Base-by-base conservation (phyloP, 2,797 vertebrate species). In the Borostomias antarcticus region DNA sequence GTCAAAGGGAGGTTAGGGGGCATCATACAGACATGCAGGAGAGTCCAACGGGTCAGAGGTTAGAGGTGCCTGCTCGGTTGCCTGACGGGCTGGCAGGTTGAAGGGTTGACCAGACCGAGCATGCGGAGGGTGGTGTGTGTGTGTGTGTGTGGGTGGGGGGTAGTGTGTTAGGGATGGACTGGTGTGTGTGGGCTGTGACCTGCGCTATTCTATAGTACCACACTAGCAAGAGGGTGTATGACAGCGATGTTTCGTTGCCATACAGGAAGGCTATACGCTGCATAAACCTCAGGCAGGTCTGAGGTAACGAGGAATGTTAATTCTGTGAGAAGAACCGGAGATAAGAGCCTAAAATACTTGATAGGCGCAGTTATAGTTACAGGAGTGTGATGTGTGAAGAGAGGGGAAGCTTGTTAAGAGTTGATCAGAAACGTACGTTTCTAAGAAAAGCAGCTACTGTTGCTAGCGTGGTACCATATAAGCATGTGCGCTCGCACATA, bases 401-500 rank as follows among this genome's bases (percentile, higher is more conserved):
- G 35, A 37, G 13, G 8, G 35, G 13, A 37, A 37, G 13, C 35
- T 37, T 37, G 35, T 37, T 37, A 37, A 37, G 1, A 37, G 5
- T 37, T 8, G 13, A 37, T 37, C 2, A 37, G 8, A 7, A 37
- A 11, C 4, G 32, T 4, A 35, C 4, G 32, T 35, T 35, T 9
- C 32, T 35, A 9, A 8, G 35, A 37, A 37, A 37, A 37, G 35
- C 35, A 37, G 35, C 5, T 37, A 37, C 35, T 11, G 33, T 57
- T 56, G 29, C 28, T 61, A 28, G 56, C 29, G 28, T 45, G 56
- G 30, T 50, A 70, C 48, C n/a, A n/a, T 17, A 45, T n/a, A 25
- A 32, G 19, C 11, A 19, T n/a, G 28, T 50, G 45, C 53, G 23
- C 3, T 23, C n/a, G n/a, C n/a, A n/a, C n/a, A n/a, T n/a, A n/a